Percentiles rank a stretch among this genome's conserved stretches.
phyloP scores from a whole-genome alignment of 2,797 vertebrate species.

The Pempheris klunzingeri region DNA sequence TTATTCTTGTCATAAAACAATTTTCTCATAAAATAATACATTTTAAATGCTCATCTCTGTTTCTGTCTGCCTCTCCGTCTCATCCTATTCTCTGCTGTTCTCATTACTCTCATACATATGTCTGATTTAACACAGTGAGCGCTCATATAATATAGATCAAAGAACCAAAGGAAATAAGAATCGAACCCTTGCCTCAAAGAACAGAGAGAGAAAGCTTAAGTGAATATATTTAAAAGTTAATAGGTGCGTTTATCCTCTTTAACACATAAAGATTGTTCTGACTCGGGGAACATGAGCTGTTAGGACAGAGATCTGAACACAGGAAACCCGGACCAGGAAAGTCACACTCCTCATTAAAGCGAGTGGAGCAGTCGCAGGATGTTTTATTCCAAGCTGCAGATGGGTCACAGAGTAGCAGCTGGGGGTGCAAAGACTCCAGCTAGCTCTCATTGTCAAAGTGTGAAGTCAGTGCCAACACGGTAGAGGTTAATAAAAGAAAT shows the following conservation, averaged over 20 bases:
- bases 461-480: neutral
- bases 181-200: neutral
- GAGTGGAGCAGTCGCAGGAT: neutral
- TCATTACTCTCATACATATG: neutral
- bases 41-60: neutral
- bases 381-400: neutral
- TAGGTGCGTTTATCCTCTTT: neutral
- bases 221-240: neutral
- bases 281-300: neutral
- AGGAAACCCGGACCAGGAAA: conserved; percentile 2
- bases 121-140: neutral
- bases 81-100: neutral
- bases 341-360: neutral
- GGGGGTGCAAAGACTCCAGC: neutral
- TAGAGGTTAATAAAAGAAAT: neutral
- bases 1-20: neutral
- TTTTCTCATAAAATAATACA: no score
- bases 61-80: neutral
- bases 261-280: neutral
- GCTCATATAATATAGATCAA: neutral
- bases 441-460: neutral
- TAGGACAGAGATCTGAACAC: neutral
- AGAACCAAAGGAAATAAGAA: neutral
- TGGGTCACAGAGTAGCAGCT: neutral
- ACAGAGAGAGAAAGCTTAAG: neutral